Evolutionary conservation across 2,888 invertebrate genomes (phyloP).

Genomic region (Prionchulus punctatus): DNA sequence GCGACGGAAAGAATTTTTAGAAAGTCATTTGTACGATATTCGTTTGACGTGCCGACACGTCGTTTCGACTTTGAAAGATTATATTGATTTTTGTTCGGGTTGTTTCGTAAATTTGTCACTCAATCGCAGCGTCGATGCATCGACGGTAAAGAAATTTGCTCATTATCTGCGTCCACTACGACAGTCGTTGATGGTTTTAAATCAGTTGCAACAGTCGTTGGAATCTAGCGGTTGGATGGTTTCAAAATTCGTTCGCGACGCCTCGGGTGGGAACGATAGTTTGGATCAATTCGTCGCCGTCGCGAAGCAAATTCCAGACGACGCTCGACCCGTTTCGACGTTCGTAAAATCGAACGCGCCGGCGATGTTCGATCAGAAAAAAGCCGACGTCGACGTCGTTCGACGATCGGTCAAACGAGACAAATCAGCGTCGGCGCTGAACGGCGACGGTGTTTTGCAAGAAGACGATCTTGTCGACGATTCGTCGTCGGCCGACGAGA

Average conservation of each 20-base stretch:
- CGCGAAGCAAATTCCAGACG: conserved; percentile 67
- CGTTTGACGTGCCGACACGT: conserved; percentile 60
- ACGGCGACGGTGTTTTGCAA: not conserved
- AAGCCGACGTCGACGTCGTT: too few species aligned
- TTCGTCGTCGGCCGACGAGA: not conserved
- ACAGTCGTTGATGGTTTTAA: conserved; percentile 12
- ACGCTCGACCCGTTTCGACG: conserved; percentile 70
- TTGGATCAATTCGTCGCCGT: conserved; percentile 73
- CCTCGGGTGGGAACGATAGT: conserved; percentile 37
- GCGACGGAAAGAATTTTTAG: conserved; percentile 61
- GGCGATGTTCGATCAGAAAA: conserved; percentile 15
- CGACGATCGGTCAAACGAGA: conserved; percentile 21
- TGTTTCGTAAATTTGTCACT: conserved; percentile 25
- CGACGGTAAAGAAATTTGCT: conserved; percentile 9
- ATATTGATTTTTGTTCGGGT: conserved; percentile 72
- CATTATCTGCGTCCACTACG: conserved; percentile 14
- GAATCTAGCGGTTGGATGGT: conserved; percentile 60
- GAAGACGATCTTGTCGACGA: too few species aligned
- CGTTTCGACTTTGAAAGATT: conserved; percentile 62
- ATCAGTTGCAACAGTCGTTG: conserved; percentile 54
- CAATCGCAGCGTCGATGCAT: not conserved
- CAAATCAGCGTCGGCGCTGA: not conserved
- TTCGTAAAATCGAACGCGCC: conserved; percentile 51
- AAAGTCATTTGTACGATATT: conserved; percentile 61
- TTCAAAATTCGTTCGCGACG: conserved; percentile 43